These are phyloP conservation scores for Gallinago media DNA, from an alignment of 2,113 vertebrate genomes.

Conservation along the genomic window DNA sequence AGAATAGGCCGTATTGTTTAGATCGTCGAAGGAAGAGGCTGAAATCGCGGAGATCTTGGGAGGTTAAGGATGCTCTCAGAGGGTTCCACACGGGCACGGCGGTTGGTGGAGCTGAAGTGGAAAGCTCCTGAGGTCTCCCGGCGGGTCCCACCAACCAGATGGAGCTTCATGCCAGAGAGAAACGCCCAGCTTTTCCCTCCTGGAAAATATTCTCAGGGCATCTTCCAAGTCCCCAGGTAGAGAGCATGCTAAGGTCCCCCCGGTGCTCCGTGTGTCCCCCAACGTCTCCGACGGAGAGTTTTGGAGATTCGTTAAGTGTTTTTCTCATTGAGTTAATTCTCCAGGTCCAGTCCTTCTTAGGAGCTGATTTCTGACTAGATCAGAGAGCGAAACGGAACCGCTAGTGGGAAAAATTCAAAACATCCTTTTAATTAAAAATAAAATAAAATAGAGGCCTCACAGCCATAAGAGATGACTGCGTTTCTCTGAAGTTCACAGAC, in stretches of 20 bases:
- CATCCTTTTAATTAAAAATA: constrained; percentile 34
- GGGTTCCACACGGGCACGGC: not conserved
- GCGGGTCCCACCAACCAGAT: not conserved
- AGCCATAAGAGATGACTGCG: not conserved
- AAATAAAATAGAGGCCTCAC: not conserved
- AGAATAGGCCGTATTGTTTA: constrained; percentile 76
- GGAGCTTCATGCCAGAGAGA: not conserved
- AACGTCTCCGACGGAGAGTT: not conserved
- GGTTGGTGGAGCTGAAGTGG: not conserved
- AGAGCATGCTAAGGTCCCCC: not conserved
- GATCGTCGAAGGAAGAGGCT: constrained; percentile 24
- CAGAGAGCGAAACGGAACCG: not conserved
- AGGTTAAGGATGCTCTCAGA: constrained; percentile 2
- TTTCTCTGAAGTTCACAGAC: not conserved
- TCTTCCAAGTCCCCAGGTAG: not conserved
- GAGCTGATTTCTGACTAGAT: not conserved
- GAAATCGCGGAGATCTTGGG: constrained; percentile 26
- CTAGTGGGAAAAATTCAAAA: constrained; percentile 39
- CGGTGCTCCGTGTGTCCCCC: not conserved
- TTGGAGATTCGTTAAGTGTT: not conserved
- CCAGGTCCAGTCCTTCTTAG: not conserved
- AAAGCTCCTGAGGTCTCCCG: constrained; percentile 18
- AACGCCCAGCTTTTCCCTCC: not conserved
- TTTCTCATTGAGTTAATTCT: not conserved
- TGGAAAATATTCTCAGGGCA: not conserved